Evolutionary conservation across 2,888 invertebrate species (phyloP).

Genomic region (Parnassius glacialis): DNA sequence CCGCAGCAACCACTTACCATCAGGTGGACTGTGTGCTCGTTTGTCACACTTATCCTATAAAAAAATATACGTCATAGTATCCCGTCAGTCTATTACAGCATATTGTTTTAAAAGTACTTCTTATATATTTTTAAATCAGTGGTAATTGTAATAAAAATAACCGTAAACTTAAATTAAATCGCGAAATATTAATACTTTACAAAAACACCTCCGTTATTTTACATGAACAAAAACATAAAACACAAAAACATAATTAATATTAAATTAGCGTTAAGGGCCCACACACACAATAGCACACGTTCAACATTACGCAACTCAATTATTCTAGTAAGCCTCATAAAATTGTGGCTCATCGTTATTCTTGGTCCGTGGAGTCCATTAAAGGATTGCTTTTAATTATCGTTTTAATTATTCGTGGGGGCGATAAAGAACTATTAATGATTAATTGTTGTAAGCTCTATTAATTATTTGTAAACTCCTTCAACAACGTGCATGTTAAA

Average conservation of each 20-base stretch:
- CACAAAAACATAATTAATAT: no score
- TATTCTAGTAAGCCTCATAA: slow-evolving; percentile 13
- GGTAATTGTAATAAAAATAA: no score
- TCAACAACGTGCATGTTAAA: slow-evolving; percentile 2
- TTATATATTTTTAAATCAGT: no score
- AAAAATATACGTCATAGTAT: background rate
- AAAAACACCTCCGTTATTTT: no score
- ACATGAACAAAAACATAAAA: no score
- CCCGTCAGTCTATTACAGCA: no score
- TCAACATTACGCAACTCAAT: slow-evolving; percentile 14
- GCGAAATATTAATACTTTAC: no score
- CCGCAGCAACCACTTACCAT: no score
- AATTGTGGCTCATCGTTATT: slow-evolving; percentile 18
- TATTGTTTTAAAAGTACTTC: slow-evolving; percentile 4
- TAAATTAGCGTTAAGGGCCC: background rate
- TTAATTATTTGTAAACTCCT: slow-evolving; percentile 8
- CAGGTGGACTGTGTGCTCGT: no score
- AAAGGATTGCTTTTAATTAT: slow-evolving; percentile 26
- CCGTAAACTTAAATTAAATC: no score
- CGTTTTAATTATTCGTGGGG: slow-evolving; percentile 25
- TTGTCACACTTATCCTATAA: no score
- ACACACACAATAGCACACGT: slow-evolving; percentile 13
- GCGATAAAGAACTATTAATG: slow-evolving; percentile 24
- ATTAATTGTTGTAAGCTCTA: slow-evolving; percentile 17
- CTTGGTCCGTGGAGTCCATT: slow-evolving; percentile 19